Base-by-base conservation (phyloP, 1,140 invertebrate genomes). In the Hycleus cichorii region DNA sequence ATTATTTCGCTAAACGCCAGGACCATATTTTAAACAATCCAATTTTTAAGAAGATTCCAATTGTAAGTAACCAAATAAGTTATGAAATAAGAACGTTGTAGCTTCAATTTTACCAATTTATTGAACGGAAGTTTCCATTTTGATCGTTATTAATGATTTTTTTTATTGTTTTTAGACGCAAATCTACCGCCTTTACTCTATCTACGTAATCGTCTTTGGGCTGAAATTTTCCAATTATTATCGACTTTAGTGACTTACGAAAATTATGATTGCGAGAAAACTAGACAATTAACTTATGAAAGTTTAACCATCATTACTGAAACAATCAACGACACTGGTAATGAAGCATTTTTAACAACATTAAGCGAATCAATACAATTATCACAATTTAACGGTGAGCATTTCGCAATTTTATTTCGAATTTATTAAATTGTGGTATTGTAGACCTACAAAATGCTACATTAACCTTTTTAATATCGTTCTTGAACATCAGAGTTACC, bases 141-240 rank as follows among this genome's bases (percentile, higher is more conserved):
- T 1, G 0, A 18, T 18, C 18, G 12, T 12, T 12, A 18, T 18
- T 18, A 1, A 18, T 18, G 18, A 18, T 18, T 18, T 18, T 32
- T 32, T 4, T 32, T 5, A 32, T 32, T 32, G 32, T 61, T 59
- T 60, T 57, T 67, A 79, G 77, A 71, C 61, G 66, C 57, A 3
- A 43, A 69, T 32, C 65, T 68, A 47, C 47, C 65, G 1, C 68
- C 71, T 39, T 57, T 79, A 18, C 38, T 74, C 10, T 73, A 71
- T 58, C 50, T 80, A 1, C 68, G 75, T 10, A 78, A 79, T 50
- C 69, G 67, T 63, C 51, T 81, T 1, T 76, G 74, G 73, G 73
- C 60, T 2, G 74, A 75, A 60, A 72, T 80, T 25, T 81, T 75
- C 47, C 74, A 75, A 56, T 75, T 81, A 39, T 53, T 80, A 24